A percentile compares a stretch with the other conserved stretches of the same genome.
These are phyloP conservation scores for Holocentrus rufus DNA, from an alignment of 2,797 vertebrate genomes.

Conservation along the genomic window DNA sequence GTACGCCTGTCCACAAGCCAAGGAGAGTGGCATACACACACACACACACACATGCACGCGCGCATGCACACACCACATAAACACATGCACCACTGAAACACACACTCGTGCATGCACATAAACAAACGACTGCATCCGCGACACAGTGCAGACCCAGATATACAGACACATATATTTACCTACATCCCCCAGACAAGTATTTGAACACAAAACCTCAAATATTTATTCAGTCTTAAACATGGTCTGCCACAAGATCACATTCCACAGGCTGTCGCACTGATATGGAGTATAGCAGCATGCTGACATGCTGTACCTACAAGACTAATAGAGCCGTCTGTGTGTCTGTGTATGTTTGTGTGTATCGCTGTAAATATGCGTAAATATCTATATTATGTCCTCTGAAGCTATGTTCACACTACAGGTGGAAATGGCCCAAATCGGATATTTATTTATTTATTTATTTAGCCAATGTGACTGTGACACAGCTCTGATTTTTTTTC, in stretches of 20 bases:
- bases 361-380: constrained; percentile 27
- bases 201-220: constrained; percentile 66
- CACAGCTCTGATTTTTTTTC: no score
- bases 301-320: constrained; percentile 22
- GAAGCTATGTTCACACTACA: no score
- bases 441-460: no score
- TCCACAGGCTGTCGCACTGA: constrained; percentile 45
- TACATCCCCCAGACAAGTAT: constrained; percentile 56
- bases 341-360: constrained; percentile 15
- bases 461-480: no score
- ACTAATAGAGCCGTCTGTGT: constrained; percentile 4
- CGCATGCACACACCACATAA: constrained; percentile 2
- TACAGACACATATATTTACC: constrained; percentile 62
- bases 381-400: constrained; percentile 17
- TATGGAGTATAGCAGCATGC: constrained; percentile 27
- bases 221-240: constrained; percentile 61
- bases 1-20: constrained; percentile 79
- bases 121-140: constrained; percentile 47
- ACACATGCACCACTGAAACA: no score
- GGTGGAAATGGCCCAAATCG: no score
- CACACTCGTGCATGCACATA: constrained; percentile 17
- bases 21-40: constrained; percentile 69
- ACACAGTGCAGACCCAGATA: constrained; percentile 44
- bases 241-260: constrained; percentile 49
- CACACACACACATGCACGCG: constrained; percentile 40